Percentiles rank a stretch among this genome's conserved stretches.
Evolutionary conservation across 2,888 invertebrate species (phyloP).

Genomic region (Drosophila anceps): DNA sequence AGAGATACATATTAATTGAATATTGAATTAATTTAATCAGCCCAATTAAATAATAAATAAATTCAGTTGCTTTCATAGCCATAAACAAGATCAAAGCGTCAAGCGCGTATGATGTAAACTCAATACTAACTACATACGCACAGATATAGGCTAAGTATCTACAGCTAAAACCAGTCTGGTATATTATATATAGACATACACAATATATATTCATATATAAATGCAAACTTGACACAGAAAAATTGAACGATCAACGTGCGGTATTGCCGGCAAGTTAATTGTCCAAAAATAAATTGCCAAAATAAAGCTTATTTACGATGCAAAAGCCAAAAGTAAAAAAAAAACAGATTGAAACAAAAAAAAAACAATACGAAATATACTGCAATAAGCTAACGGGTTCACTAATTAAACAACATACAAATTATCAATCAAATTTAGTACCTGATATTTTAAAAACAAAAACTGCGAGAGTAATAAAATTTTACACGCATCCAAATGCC

Average conservation of each 20-base stretch:
- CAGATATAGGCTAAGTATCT: slow-evolving; percentile 13
- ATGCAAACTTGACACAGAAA: slow-evolving; percentile 68
- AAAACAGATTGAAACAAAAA: not conserved
- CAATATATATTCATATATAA: not conserved
- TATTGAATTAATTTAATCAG: not conserved
- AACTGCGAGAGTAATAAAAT: not conserved
- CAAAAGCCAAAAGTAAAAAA: slow-evolving; percentile 1
- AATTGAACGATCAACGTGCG: slow-evolving; percentile 8
- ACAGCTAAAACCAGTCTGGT: slow-evolving; percentile 38
- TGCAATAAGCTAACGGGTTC: slow-evolving; percentile 1
- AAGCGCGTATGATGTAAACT: slow-evolving; percentile 33
- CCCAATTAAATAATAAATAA: slow-evolving; percentile 7
- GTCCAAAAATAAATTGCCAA: slow-evolving; percentile 20
- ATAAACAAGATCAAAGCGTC: slow-evolving; percentile 8
- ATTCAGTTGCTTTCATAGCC: not conserved
- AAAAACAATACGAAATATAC: not conserved
- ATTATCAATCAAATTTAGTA: not conserved
- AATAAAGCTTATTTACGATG: slow-evolving; percentile 22
- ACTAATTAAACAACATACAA: not conserved
- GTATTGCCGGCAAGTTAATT: slow-evolving; percentile 24
- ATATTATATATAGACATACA: slow-evolving; percentile 1
- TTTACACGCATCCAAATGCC: not conserved
- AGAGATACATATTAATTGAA: not conserved
- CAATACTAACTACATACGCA: slow-evolving; percentile 13
- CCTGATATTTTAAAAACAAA: not conserved